These are phyloP conservation scores for Actinopyga echinites DNA, from an alignment of 53 echinoderm and acorn worm species.

Conservation along the genomic window DNA sequence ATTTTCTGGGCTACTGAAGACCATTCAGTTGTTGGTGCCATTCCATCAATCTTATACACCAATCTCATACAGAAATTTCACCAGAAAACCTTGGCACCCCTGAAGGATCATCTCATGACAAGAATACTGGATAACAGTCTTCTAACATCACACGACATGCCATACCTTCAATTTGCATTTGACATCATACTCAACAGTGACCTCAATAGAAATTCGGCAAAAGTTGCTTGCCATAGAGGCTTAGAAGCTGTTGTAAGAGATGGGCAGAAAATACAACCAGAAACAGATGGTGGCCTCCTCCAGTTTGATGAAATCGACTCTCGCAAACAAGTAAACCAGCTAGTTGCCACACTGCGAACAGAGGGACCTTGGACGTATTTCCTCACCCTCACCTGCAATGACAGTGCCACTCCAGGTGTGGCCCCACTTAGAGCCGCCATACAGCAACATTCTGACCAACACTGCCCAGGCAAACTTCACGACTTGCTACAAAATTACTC, in stretches of 20 bases:
- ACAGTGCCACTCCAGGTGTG: slow-evolving; percentile 55
- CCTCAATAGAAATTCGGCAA: slow-evolving; percentile 54
- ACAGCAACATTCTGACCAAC: slow-evolving; percentile 30
- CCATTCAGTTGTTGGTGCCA: slow-evolving; percentile 37
- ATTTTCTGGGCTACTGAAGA: slow-evolving; percentile 45
- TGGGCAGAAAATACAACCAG: slow-evolving; percentile 48
- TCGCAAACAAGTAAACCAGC: slow-evolving; percentile 54
- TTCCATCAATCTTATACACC: slow-evolving; percentile 40
- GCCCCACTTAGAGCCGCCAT: slow-evolving; percentile 50
- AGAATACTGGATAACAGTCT: slow-evolving; percentile 50
- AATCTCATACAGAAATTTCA: slow-evolving; percentile 3
- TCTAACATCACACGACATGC: slow-evolving; percentile 52
- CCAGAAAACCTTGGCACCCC: slow-evolving; percentile 13
- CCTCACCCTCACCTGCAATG: slow-evolving; percentile 57
- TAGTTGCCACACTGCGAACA: slow-evolving; percentile 57
- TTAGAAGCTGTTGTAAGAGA: slow-evolving; percentile 55
- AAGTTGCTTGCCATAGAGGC: slow-evolving; percentile 54
- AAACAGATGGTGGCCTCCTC: slow-evolving; percentile 16
- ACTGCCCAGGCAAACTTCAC: slow-evolving; percentile 34
- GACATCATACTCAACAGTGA: slow-evolving; percentile 53
- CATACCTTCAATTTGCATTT: slow-evolving; percentile 52
- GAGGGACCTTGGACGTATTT: slow-evolving; percentile 59
- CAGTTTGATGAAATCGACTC: slow-evolving; percentile 57
- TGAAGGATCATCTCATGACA: slow-evolving; percentile 44
- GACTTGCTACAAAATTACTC: slow-evolving; percentile 52